Base-by-base conservation (phyloP, 1,140 invertebrate genomes). In the Trichonephila clavipes region DNA sequence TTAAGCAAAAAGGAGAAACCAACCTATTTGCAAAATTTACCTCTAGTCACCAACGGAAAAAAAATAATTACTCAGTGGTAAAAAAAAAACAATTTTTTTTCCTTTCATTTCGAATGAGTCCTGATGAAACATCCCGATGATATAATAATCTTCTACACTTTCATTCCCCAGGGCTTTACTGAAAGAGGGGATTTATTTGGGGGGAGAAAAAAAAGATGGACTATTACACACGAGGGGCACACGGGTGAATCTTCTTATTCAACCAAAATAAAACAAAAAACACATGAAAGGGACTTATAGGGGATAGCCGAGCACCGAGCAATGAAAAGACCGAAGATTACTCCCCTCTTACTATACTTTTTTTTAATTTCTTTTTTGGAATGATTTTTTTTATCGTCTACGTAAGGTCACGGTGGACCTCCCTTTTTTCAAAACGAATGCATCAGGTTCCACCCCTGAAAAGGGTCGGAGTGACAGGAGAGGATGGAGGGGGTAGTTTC, bases 391-490 rank as follows among this genome's bases (percentile, higher is more conserved):
- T 40, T 64, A 66, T 58, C 28, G 40, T 66, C 14, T 28, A 16
- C n/a, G 19, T 8, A 88, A 88, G 86, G 86, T 88, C 86, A 88
- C 18, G 61, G 12, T 28, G 61, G 40, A 34, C 86, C 86, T 34
- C 34, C 86, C 61, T 62, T 34, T 86, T 64, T 88, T 21, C 86
- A 61, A 64, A 88, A 64, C 34, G 62, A 61, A 66, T 88, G 86
- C 86, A 88, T 88, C 86, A 88, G 24, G 86, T 88, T 88, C 86
- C 86, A 88, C 86, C 86, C 85, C 8, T 64, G 28, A 28, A 83
- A 83, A 59, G 82, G 61, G 61, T 12, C 7, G 66, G 66, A 24
- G 66, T 10, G 66, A 24, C 7, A 28, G 16, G 14, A 28, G 14
- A 34, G 28, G 14, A 19, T 16, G 34, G 18, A 28, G 28, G 72